Conservation (phyloP, 1,140 invertebrate species). For the Musca domestica region DNA sequence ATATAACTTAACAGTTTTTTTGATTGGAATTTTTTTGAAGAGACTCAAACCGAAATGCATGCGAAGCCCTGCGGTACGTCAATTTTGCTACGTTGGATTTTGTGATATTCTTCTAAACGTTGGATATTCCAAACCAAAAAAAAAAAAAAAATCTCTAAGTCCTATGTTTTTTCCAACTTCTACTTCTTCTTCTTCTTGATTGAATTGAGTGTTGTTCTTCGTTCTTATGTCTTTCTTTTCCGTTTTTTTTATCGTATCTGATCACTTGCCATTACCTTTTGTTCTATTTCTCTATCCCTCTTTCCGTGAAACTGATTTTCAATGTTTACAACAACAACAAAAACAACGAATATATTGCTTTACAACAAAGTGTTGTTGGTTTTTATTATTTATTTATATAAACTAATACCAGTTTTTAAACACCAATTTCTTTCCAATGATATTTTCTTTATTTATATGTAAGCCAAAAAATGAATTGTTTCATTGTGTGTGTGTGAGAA, state of each 20-base stretch:
- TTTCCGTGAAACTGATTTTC: too few relatives aligned
- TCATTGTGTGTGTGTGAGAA: too few relatives aligned
- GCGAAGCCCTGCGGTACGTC: neutral
- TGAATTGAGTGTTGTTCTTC: neutral
- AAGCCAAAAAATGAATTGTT: too few relatives aligned
- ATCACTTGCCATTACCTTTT: neutral
- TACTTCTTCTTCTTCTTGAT: neutral
- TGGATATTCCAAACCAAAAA: neutral
- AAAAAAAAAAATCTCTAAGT: neutral
- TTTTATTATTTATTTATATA: too few relatives aligned
- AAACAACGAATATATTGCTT: too few relatives aligned
- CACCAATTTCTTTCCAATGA: too few relatives aligned
- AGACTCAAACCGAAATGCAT: neutral
- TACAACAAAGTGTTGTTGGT: too few relatives aligned
- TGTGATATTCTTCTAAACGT: neutral
- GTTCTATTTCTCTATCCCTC: neutral
- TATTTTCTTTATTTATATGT: too few relatives aligned
- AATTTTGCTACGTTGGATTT: slow-evolving; percentile 6
- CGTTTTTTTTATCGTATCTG: neutral
- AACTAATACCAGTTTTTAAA: too few relatives aligned
- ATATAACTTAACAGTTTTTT: too few relatives aligned
- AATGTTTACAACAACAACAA: too few relatives aligned
- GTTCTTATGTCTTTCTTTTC: neutral
- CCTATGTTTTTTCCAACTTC: neutral
- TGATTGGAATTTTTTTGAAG: too few relatives aligned